These are phyloP conservation scores for Enteromius radiatus DNA, from an alignment of 2,797 vertebrate genomes.

Conservation along the genomic window DNA sequence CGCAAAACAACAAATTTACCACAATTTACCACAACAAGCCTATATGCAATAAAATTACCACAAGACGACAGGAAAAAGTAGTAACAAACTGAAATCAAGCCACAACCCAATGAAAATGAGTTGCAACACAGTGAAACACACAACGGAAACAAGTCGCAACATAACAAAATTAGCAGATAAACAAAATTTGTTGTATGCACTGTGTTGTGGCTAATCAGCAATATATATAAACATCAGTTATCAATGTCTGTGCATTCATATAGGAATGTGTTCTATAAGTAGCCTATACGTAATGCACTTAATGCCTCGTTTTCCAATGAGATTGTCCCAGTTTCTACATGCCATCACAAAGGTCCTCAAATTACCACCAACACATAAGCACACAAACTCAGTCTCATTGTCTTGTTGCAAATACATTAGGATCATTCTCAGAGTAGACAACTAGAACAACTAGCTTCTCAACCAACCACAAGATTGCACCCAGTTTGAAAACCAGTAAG, in stretches of 20 bases:
- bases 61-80: background rate
- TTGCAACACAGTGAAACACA: background rate
- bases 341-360: background rate
- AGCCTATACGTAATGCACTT: background rate
- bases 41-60: no score
- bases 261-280: background rate
- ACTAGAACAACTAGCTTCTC: slow-evolving; percentile 48
- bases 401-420: slow-evolving; percentile 62
- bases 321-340: background rate
- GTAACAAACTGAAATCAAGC: background rate
- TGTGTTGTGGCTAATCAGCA: background rate
- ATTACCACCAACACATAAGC: slow-evolving; percentile 61
- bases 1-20: background rate
- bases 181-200: no score
- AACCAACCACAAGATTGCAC: slow-evolving; percentile 61
- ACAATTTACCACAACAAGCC: no score
- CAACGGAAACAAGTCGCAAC: background rate
- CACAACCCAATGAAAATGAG: background rate
- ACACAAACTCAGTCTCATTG: slow-evolving; percentile 56
- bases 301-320: background rate
- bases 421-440: slow-evolving; percentile 46
- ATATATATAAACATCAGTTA: background rate
- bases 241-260: background rate
- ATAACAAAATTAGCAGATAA: background rate
- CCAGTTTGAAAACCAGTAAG: slow-evolving; percentile 59